Base-by-base conservation (phyloP, 2,888 invertebrate species). In the Scaptomyza reducta region DNA sequence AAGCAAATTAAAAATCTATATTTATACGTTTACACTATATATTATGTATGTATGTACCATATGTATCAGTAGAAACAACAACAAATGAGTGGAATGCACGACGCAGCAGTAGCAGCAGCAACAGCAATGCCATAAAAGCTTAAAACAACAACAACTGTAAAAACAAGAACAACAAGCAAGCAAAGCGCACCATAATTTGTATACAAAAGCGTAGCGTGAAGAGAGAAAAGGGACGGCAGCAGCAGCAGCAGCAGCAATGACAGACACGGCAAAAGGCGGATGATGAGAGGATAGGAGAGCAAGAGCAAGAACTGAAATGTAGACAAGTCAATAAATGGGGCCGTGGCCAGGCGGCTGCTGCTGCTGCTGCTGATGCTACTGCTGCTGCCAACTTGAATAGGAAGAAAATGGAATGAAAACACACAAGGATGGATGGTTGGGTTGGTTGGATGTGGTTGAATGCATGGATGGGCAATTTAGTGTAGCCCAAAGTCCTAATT, bases 241-340 rank as follows among this genome's bases (percentile, higher is more conserved):
- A 27, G 31, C 16, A n/a, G 18, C 31, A 22, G 22, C 58, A 70
- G 55, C 66, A 69, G 68, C 82, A 78, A 76, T 78, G 83, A 82
- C 72, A 79, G 80, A 83, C 77, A 72, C 40, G 63, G 55, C 41
- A 53, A 25, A 38, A 38, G 38, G 22, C 35, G 47, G 29, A 18
- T 18, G 29, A 16, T 16, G 18, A 47, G 18, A 33, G 18, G 33
- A 49, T n/a, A 18, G 33, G 33, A 56, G 57, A 66, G 65, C 59
- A 49, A 68, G 62, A 66, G 66, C 47, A 49, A 69, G 62, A 66
- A 31, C 31, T 49, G 64, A 60, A 70, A 60, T 72, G 82, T 67
- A 82, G 85, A 84, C 81, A 78, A 77, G 87, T 81, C 82, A 73
- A 70, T 87, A 82, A 85, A 87, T 79, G 86, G 79, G 72, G 85